These are phyloP conservation scores for Poeciliopsis retropinna DNA, from an alignment of 2,113 vertebrate species.

Conservation along the genomic window DNA sequence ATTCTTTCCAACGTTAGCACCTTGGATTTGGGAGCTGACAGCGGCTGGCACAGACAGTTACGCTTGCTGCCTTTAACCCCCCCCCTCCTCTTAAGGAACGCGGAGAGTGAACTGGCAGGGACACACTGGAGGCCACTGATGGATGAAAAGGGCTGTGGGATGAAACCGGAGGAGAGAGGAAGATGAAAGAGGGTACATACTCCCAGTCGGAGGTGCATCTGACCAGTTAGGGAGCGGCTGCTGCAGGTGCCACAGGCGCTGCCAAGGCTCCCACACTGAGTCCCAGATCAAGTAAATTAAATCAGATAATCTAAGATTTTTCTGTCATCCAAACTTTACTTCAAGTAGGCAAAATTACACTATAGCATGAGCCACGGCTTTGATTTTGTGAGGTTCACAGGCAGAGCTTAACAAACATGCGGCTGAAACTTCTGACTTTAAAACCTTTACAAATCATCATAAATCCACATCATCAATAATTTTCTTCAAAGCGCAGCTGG, in stretches of 20 bases:
- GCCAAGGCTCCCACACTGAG: conserved; percentile 1
- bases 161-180: conserved; percentile 17
- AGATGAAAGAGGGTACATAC: conserved; percentile 59
- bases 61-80: conserved; percentile 40
- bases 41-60: conserved; percentile 45
- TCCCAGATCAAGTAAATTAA: neutral
- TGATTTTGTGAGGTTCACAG: conserved; percentile 15
- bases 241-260: conserved; percentile 51
- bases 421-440: conserved; percentile 18
- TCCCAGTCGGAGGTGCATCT: conserved; percentile 19
- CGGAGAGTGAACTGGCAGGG: conserved; percentile 60
- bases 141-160: conserved; percentile 49
- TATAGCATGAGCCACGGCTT: neutral
- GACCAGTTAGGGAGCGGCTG: conserved; percentile 20
- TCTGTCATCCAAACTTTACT: neutral
- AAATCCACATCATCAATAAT: conserved; percentile 35
- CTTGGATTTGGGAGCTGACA: conserved; percentile 32
- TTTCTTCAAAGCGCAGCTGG: conserved; percentile 56
- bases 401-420: conserved; percentile 28
- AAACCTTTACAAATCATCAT: conserved; percentile 33
- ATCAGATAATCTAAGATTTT: neutral
- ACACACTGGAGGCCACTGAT: conserved; percentile 54
- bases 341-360: neutral
- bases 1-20: conserved; percentile 59
- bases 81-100: conserved; percentile 40